A percentile compares a stretch with the other conserved stretches of the same genome.
Evolutionary conservation across 2,888 invertebrate species (phyloP).

Genomic region (Colostygia pectinataria): DNA sequence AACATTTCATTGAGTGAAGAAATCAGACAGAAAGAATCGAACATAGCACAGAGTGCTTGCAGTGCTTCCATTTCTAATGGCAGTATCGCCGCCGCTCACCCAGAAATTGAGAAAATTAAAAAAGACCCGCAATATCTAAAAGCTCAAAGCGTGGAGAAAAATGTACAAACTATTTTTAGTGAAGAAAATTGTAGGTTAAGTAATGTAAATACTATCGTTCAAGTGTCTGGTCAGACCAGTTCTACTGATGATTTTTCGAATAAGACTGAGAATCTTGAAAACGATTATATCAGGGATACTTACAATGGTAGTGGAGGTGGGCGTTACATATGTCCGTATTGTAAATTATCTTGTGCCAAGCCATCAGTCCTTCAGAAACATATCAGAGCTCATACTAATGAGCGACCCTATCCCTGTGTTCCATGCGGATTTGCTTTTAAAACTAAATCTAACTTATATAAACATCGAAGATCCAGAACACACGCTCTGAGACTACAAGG

Average conservation of each 20-base stretch:
- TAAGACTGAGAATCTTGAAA: conserved; percentile 81
- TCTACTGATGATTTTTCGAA: conserved; percentile 79
- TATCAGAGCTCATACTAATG: conserved; percentile 96
- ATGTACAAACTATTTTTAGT: conserved; percentile 82
- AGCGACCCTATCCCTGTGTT: conserved; percentile 94
- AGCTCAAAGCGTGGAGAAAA: conserved; percentile 60
- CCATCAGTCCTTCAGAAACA: conserved; percentile 97
- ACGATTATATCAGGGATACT: conserved; percentile 76
- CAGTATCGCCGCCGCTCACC: conserved; percentile 74
- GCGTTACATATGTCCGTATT: conserved; percentile 93
- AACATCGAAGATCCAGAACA: conserved; percentile 91
- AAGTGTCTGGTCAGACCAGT: conserved; percentile 81
- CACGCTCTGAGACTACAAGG: conserved; percentile 87
- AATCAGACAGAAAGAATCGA: conserved; percentile 59
- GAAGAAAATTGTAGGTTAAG: conserved; percentile 74
- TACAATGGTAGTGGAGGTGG: conserved; percentile 78
- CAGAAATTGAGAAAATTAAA: conserved; percentile 77
- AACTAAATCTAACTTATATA: conserved; percentile 96
- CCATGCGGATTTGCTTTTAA: conserved; percentile 96
- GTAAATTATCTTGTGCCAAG: conserved; percentile 94
- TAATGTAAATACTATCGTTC: conserved; percentile 77
- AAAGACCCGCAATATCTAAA: conserved; percentile 52
- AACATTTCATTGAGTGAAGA: conserved; percentile 61
- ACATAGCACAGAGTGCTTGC: conserved; percentile 55
- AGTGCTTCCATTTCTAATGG: conserved; percentile 69